Conservation (phyloP, 2,888 invertebrate genomes). For the Drosophila suboccidentalis region DNA sequence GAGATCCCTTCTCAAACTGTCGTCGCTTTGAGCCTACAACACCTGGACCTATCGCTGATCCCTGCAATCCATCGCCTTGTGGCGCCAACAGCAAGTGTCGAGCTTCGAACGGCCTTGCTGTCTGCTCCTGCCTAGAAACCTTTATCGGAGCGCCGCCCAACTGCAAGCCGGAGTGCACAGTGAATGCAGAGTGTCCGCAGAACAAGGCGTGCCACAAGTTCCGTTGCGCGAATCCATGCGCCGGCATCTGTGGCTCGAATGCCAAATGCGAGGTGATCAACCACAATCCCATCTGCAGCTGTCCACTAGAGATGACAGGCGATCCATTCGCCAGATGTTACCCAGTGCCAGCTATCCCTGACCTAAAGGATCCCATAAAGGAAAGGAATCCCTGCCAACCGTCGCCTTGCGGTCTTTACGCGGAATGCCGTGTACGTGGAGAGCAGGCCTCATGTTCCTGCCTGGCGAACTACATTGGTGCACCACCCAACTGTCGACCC, state of each 20-base stretch:
- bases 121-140: conserved; percentile 91
- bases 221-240: conserved; percentile 93
- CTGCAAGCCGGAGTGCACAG: conserved; percentile 93
- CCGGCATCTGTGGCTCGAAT: conserved; percentile 92
- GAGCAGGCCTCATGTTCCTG: conserved; percentile 89
- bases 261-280: conserved; percentile 92
- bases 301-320: conserved; percentile 90
- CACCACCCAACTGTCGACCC: conserved; percentile 90
- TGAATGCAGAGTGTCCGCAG: conserved; percentile 92
- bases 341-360: conserved; percentile 84
- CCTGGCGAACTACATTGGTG: conserved; percentile 88
- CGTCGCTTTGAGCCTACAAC: conserved; percentile 72
- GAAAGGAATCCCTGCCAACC: conserved; percentile 89
- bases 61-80: conserved; percentile 92
- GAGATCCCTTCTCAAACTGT: conserved; percentile 90
- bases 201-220: conserved; percentile 93
- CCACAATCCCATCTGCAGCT: conserved; percentile 93
- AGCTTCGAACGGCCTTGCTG: conserved; percentile 89
- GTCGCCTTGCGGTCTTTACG: conserved; percentile 90
- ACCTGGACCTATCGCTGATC: conserved; percentile 83
- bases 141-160: conserved; percentile 92
- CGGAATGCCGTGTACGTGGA: conserved; percentile 88
- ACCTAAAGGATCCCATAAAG: conserved; percentile 71
- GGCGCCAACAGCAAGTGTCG: conserved; percentile 93
- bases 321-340: conserved; percentile 93